Conservation (phyloP, 53 echinoderm and acorn worm genomes). For the Actinopyga echinites region DNA sequence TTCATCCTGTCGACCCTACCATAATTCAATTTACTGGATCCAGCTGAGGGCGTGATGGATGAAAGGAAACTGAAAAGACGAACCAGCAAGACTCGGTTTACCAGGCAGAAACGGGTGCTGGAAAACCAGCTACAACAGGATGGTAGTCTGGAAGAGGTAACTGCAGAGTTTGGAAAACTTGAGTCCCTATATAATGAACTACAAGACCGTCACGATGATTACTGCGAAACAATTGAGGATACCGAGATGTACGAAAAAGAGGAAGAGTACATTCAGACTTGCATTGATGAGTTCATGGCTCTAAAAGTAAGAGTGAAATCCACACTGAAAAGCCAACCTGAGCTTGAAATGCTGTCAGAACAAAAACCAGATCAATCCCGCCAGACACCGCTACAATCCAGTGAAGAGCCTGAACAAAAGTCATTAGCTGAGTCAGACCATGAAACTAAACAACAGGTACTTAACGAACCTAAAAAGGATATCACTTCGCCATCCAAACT, state of each 20-base stretch:
- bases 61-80: slow-evolving; percentile 46
- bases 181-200: slow-evolving; percentile 32
- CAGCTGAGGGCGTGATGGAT: slow-evolving; percentile 29
- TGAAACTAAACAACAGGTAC: neutral
- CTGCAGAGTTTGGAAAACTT: slow-evolving; percentile 33
- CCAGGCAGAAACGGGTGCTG: slow-evolving; percentile 32
- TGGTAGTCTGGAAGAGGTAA: slow-evolving; percentile 44
- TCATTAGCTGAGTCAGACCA: neutral
- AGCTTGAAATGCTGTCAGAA: neutral
- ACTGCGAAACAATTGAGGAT: slow-evolving; percentile 44
- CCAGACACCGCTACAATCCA: neutral
- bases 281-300: slow-evolving; percentile 31
- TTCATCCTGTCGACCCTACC: slow-evolving; percentile 12
- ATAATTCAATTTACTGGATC: slow-evolving; percentile 37
- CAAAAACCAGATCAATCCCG: neutral
- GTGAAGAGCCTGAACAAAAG: neutral
- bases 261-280: slow-evolving; percentile 36
- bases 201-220: slow-evolving; percentile 56
- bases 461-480: neutral
- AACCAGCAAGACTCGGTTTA: slow-evolving; percentile 57
- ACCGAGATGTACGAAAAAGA: slow-evolving; percentile 45
- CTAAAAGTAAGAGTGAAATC: slow-evolving; percentile 5
- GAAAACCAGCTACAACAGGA: slow-evolving; percentile 45
- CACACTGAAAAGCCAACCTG: neutral
- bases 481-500: neutral